Conservation (phyloP, 2,113 vertebrate genomes). For the Platysternon megacephalum region DNA sequence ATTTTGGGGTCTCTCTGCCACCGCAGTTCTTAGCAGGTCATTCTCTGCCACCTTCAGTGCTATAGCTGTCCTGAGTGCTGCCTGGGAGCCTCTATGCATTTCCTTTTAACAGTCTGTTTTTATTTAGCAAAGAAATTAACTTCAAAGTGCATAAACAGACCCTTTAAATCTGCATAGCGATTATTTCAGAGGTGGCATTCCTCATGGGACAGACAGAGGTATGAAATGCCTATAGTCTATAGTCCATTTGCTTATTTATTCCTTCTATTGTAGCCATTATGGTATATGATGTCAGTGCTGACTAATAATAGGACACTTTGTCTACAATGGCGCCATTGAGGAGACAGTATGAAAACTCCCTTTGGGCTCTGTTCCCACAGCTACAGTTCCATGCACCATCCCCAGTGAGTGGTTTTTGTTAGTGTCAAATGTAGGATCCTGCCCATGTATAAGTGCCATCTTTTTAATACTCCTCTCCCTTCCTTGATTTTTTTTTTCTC, state of each 20-base stretch:
- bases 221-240: not conserved
- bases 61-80: not conserved
- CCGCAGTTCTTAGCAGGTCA: not conserved
- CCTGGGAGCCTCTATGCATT: not conserved
- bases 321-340: not conserved
- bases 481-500: not conserved
- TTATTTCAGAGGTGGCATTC: not conserved
- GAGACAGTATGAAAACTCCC: not conserved
- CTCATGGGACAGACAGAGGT: not conserved
- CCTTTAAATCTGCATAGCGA: accelerated
- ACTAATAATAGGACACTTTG: not conserved
- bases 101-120: not conserved
- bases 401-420: not conserved
- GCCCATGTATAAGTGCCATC: not conserved
- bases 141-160: not conserved
- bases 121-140: not conserved
- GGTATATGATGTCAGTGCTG: not conserved
- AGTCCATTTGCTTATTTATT: not conserved
- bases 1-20: not conserved
- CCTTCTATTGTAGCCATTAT: not conserved
- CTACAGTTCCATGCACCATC: not conserved
- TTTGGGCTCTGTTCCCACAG: not conserved
- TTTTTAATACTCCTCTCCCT: not conserved
- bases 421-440: not conserved
- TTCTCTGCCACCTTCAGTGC: not conserved